Base-by-base conservation (phyloP, 2,888 invertebrate genomes). In the Margaritifera margaritifera region DNA sequence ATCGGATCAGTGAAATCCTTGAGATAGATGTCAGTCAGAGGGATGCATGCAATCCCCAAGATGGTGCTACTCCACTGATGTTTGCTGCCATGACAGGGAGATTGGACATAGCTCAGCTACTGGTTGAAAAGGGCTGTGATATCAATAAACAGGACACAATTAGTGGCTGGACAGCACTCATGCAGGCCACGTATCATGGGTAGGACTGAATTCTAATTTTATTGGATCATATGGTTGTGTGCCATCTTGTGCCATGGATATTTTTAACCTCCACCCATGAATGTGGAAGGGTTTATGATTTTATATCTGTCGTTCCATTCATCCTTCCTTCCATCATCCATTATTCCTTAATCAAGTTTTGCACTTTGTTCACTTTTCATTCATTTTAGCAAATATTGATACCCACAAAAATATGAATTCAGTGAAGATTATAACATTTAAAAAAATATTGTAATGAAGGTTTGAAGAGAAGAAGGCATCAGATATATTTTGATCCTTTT, bases 131-230 rank as follows among this genome's bases (percentile, higher is more conserved):
- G 15, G 89, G 89, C 24, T 89, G 90, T 79, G 88, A 89, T 72
- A 82, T 90, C 62, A 87, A 90, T 81, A 88, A 87, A 68, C 89
- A 89, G 74, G 90, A 90, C 74, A 78, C 80, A 4, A 85, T 86
- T 71, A 89, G 88, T 80, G 90, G 90, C 5, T 90, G 90, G 90
- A 91, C 91, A 27, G 89, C 90, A 6, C 86, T 91, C 24, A 90
- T 90, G 90, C 90, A 90, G 79, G 90, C 90, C 22, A 89, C 89
- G 1, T 90, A 88, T 73, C 89, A 90, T 80, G 90, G 90, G 90
- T 90, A 78, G 64, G 73, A 27, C 6, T 53, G 50, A 25, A 31
- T 50, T 64, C 27, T 31, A 25, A 63, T 18, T 15, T 22, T 50
- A 31, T 4, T 53, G 42, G 53, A 52, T 54, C 22, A 50, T 56